Evolutionary conservation across 2,888 invertebrate genomes (phyloP).

Genomic region (Neoaliturus tenellus): DNA sequence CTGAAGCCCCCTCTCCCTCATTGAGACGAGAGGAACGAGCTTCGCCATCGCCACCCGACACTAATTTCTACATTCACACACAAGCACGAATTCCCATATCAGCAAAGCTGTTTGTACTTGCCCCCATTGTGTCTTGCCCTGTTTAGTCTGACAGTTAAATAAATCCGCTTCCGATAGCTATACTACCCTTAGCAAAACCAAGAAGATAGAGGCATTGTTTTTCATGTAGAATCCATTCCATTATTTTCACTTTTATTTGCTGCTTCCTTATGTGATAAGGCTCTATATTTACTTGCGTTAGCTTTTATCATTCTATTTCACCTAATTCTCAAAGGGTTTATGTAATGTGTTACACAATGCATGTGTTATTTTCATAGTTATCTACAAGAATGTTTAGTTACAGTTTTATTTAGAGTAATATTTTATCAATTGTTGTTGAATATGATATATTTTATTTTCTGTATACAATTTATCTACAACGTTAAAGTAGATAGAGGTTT

Average conservation of each 20-base stretch:
- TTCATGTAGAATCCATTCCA: background rate
- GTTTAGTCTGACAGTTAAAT: background rate
- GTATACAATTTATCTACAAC: background rate
- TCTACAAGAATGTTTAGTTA: background rate
- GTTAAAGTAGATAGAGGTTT: slow-evolving; percentile 12
- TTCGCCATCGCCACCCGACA: too few relatives aligned
- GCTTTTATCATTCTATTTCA: background rate
- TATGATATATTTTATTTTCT: background rate
- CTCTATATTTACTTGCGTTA: background rate
- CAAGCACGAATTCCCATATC: too few relatives aligned
- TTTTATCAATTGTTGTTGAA: background rate
- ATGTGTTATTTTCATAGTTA: background rate
- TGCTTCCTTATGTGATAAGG: background rate
- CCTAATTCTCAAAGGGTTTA: background rate
- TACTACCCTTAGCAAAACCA: background rate
- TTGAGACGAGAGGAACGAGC: background rate
- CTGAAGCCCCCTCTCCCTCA: slow-evolving; percentile 28
- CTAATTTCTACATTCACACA: background rate
- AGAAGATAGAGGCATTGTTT: background rate
- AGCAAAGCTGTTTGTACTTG: background rate
- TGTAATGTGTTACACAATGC: background rate
- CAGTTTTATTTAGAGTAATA: background rate
- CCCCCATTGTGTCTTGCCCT: background rate
- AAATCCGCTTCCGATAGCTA: background rate
- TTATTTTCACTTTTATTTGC: background rate